Percentiles rank a stretch among this genome's conserved stretches.
Conservation (phyloP, 2,797 vertebrate species). For the Avahi laniger region DNA sequence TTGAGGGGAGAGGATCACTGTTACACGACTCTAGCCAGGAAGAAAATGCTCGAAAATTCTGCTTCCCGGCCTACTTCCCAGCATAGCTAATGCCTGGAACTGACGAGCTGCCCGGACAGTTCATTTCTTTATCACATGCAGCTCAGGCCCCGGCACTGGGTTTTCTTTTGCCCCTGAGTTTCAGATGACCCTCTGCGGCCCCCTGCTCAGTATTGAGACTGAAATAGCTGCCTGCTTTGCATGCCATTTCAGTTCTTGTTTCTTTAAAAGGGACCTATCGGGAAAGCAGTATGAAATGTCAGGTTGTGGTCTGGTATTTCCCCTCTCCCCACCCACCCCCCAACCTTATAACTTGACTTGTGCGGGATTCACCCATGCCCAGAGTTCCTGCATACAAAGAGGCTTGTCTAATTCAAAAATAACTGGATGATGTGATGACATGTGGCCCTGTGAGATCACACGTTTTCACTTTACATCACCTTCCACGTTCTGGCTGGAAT, state of each 20-base stretch:
- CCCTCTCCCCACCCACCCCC: conserved; percentile 48
- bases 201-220: conserved; percentile 73
- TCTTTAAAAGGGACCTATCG: conserved; percentile 74
- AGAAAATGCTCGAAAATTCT: neutral
- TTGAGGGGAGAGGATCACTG: neutral
- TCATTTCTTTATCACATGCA: neutral
- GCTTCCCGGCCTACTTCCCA: neutral
- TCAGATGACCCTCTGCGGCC: neutral
- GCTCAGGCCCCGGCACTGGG: neutral
- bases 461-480: neutral
- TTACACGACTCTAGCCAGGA: neutral
- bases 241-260: conserved; percentile 78
- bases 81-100: neutral
- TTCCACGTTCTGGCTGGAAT: neutral
- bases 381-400: conserved; percentile 34
- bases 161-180: conserved; percentile 23
- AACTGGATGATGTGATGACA: neutral
- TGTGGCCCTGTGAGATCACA: neutral
- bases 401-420: conserved; percentile 5
- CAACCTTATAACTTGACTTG: conserved; percentile 33
- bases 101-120: neutral
- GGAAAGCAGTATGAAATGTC: conserved; percentile 70
- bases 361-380: conserved; percentile 60
- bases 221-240: conserved; percentile 77
- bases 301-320: conserved; percentile 77